Evolutionary conservation across 2,888 invertebrate species (phyloP).

Genomic region (Drosophila birchii): DNA sequence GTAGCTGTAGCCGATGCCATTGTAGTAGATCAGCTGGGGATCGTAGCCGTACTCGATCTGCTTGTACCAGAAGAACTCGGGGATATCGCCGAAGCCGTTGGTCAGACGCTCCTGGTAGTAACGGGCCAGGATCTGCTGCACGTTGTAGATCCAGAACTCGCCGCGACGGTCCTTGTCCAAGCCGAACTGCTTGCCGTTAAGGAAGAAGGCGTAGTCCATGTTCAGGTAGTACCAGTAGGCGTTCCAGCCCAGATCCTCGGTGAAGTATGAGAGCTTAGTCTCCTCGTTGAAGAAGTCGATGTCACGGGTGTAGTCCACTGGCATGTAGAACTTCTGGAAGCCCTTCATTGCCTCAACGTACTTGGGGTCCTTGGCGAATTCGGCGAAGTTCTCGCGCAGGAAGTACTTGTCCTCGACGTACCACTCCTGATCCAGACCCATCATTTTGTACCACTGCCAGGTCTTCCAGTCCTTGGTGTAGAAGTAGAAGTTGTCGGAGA

Average conservation of each 20-base stretch:
- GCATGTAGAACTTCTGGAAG: constrained; percentile 82
- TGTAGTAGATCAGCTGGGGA: constrained; percentile 87
- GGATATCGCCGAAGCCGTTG: constrained; percentile 87
- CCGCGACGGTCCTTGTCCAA: constrained; percentile 87
- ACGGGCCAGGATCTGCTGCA: constrained; percentile 89
- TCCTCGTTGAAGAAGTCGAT: constrained; percentile 86
- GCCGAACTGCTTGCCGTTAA: constrained; percentile 86
- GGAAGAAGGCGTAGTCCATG: constrained; percentile 88
- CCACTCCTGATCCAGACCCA: constrained; percentile 76
- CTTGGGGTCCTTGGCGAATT: constrained; percentile 69
- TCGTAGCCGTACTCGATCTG: constrained; percentile 86
- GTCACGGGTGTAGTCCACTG: constrained; percentile 87
- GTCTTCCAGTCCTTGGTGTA: constrained; percentile 79
- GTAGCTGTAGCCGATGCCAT: constrained; percentile 87
- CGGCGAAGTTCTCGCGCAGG: constrained; percentile 66
- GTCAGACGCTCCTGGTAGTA: constrained; percentile 89
- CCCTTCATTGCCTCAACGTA: constrained; percentile 63
- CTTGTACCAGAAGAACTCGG: constrained; percentile 86
- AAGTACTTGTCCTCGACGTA: constrained; percentile 74
- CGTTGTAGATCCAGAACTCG: constrained; percentile 88
- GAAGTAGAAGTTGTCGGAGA: constrained; percentile 65
- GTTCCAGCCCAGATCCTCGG: constrained; percentile 89
- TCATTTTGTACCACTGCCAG: constrained; percentile 81
- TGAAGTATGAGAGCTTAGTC: constrained; percentile 88
- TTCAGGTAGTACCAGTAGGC: constrained; percentile 89